A percentile compares a stretch with the other conserved stretches of the same genome.
Evolutionary conservation across 2,888 invertebrate genomes (phyloP).

Genomic region (Scaptomyza polygonia): DNA sequence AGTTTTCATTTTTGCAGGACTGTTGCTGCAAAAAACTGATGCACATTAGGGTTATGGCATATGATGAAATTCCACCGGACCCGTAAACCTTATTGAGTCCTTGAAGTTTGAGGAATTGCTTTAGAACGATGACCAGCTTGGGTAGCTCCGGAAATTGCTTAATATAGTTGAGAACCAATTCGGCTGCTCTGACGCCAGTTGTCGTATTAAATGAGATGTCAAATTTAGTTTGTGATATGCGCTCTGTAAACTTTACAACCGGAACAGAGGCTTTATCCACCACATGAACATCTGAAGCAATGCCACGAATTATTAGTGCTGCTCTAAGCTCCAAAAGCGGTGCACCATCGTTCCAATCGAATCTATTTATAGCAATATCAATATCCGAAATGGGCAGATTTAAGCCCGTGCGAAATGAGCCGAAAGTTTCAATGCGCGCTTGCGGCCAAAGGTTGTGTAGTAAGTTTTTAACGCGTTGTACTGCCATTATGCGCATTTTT

Average conservation of each 20-base stretch:
- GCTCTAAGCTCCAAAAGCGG: slow-evolving; percentile 45
- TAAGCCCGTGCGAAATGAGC: slow-evolving; percentile 64
- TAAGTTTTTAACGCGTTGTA: slow-evolving; percentile 51
- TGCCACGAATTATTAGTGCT: slow-evolving; percentile 37
- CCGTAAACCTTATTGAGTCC: slow-evolving; percentile 65
- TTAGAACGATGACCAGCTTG: slow-evolving; percentile 62
- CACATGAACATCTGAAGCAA: slow-evolving; percentile 49
- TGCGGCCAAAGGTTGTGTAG: slow-evolving; percentile 54
- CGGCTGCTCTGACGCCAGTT: slow-evolving; percentile 61
- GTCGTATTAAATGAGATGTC: slow-evolving; percentile 63
- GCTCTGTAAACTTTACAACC: slow-evolving; percentile 66
- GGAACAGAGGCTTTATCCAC: slow-evolving; percentile 66
- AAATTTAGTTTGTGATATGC: slow-evolving; percentile 58
- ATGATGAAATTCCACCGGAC: slow-evolving; percentile 67
- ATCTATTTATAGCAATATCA: slow-evolving; percentile 52
- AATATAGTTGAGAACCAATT: slow-evolving; percentile 52
- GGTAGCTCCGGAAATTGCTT: slow-evolving; percentile 62
- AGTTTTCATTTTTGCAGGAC: slow-evolving; percentile 36
- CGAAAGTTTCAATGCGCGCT: slow-evolving; percentile 53
- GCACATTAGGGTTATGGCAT: slow-evolving; percentile 65
- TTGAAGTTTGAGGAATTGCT: slow-evolving; percentile 53
- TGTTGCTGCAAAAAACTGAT: slow-evolving; percentile 60
- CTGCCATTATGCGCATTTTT: slow-evolving; percentile 49
- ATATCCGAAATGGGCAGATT: slow-evolving; percentile 61
- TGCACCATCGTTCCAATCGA: slow-evolving; percentile 19